Evolutionary conservation across 2,888 invertebrate genomes (phyloP), one percentile per base, ranked within the genome.

Genomic region (Caenorhabditis plicata): DNA sequence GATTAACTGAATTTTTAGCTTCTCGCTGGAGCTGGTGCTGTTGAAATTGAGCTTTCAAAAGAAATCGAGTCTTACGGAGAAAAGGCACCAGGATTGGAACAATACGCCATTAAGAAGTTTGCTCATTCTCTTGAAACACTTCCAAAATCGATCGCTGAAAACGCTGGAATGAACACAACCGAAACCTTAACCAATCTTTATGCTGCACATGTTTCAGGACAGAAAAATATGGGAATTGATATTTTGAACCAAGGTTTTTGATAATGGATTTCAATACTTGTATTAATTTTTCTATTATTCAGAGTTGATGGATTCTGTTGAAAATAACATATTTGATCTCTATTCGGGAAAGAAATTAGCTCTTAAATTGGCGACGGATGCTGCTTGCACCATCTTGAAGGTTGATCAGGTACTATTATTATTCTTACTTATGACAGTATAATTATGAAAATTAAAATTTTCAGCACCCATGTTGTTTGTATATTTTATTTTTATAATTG

Each of bases 51-150:
- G 84, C 83, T 99, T 53, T 92, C 95, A 0, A 87, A 89, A 57
- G 88, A 89, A 78, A 86, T 99, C 15, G 85, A 89, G 5, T 87
- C 88, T 47, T 93, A 88, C 81, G 95, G 92, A 0, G 91, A 83
- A 78, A 91, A 91, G 5, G 85, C 92, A 50, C 91, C 94, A 0
- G 96, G 96, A 1, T 84, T 98, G 56, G 93, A 95, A 80, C 96
- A 98, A 81, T 99, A 98, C 83, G 91, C 96, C 11, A 90, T 95
- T 13, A 87, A 92, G 69, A 93, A 92, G 83, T 98, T 94, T 82
- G 85, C 85, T 15, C 82, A 83, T 64, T 91, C 95, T 2, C 84
- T 98, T 13, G 94, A 96, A 84, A 86, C 87, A 42, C 88, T 98
- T 74, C 92, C 95, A 0, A 90, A 91, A 82, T 89, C 91, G 1